Evolutionary conservation across 35 echinoderm and acorn worm genomes (phyloP), one percentile per base, ranked within the genome.

Genomic region (Heliocidaris erythrogramma): DNA sequence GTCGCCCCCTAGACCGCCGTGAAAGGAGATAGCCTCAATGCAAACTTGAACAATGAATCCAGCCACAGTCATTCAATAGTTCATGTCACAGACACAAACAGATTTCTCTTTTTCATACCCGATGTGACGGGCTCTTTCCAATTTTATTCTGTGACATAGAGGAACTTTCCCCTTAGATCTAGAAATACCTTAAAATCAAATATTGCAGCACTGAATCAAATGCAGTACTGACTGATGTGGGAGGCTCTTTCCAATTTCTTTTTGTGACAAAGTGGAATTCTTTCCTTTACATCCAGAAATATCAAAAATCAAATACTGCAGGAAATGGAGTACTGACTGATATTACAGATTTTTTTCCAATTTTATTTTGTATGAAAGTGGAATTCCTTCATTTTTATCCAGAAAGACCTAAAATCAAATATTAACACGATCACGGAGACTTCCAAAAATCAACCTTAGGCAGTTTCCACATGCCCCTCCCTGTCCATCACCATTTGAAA

Each of bases 21-120:
- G 65, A 78, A 78, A 78, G 65, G 21, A 78, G 65, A 78, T 78
- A 78, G 65, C 65, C 65, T 78, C 65, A 21, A 78, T 78, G 65
- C 65, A 78, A 78, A 78, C 65, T 78, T 21, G 65, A 7, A 78
- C 65, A 78, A 78, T 78, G 17, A 3, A 78, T 5, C 65, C 18
- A 78, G 65, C 65, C 27, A 78, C 65, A 78, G 65, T 27, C 65
- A 78, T 78, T 78, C 65, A 27, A 78, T 78, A 78, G 65, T 78
- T n/a, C 21, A 78, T 78, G 65, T 78, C 65, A 78, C 65, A 78
- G 65, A 78, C 65, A 78, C 65, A 69, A 69, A 69, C 21, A 18
- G 5, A 78, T 24, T 24, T 27, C 27, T 78, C 27, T 24, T 24
- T 27, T 78, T 78, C 27, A 78, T 78, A 78, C 65, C 65, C n/a